These are phyloP conservation scores for Pygocentrus nattereri DNA, from an alignment of 2,797 vertebrate species.

Conservation along the genomic window DNA sequence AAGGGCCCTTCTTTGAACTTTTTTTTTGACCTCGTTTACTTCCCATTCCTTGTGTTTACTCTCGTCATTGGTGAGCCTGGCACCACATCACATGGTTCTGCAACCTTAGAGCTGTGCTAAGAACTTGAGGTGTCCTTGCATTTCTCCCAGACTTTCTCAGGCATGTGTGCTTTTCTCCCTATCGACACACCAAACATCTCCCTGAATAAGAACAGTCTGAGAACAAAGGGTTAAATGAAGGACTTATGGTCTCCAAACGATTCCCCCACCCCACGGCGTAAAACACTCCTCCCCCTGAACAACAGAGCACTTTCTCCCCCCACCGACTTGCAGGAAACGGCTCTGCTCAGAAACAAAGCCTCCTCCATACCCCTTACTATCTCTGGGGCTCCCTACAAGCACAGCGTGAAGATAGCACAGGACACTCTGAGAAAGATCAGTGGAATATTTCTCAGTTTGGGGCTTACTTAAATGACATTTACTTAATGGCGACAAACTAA, in stretches of 20 bases:
- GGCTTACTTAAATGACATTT: constrained; percentile 67
- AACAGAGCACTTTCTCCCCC: constrained; percentile 77
- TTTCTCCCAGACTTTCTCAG: constrained; percentile 46
- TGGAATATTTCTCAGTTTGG: constrained; percentile 69
- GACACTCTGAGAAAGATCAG: constrained; percentile 78
- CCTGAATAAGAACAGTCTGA: constrained; percentile 80
- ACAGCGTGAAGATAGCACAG: constrained; percentile 49
- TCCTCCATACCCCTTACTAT: constrained; percentile 69
- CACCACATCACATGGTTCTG: constrained; percentile 11
- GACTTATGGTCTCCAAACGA: constrained; percentile 85
- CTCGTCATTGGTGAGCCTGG: constrained; percentile 12
- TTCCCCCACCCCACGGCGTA: constrained; percentile 76
- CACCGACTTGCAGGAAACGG: constrained; percentile 86
- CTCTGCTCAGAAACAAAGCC: constrained; percentile 81
- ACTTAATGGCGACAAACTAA: constrained; percentile 80
- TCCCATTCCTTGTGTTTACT: constrained; percentile 23
- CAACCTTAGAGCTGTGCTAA: constrained; percentile 30
- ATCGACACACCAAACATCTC: constrained; percentile 75
- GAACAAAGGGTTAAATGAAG: constrained; percentile 84
- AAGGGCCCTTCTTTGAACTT: neutral
- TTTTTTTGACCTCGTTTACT: constrained; percentile 16
- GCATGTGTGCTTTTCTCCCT: constrained; percentile 56
- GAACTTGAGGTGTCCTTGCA: constrained; percentile 13
- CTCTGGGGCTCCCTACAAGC: constrained; percentile 44
- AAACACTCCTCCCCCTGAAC: constrained; percentile 83